Base-by-base conservation (phyloP, 2,797 vertebrate species). In the Australoheros facetus region DNA sequence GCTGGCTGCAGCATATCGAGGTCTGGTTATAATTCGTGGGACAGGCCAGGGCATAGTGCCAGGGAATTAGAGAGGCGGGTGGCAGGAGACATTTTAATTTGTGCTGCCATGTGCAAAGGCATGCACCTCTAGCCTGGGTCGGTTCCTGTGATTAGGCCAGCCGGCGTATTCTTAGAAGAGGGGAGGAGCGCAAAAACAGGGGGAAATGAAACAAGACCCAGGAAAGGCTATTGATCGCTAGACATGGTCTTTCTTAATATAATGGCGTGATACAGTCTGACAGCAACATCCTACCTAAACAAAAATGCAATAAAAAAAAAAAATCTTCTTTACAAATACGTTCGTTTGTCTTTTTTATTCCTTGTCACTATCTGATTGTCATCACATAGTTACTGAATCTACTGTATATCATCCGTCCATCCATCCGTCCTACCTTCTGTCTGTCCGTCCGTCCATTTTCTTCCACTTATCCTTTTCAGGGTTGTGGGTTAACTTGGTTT, bases 21-120 rank as follows among this genome's bases (percentile, higher is more conserved):
- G 91, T 87, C 91, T 87, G 89, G 79, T 87, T 93, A 91, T 95
- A 95, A 95, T 95, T 94, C 84, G 83, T 60, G 88, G 93, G 92
- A 93, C 91, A 87, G 92, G 87, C 89, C 85, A 39, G 87, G 91
- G 93, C 93, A 92, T 92, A 89, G 90, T 92, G 94, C 95, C 94
- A 94, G 92, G 87, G 95, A 95, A 95, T 96, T 96, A 96, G 93
- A 87, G 93, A 93, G 87, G 89, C 87, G 80, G 91, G 89, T 92
- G 85, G 93, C 93, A 89, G 92, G 94, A 95, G 94, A 92, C 90
- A 87, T 95, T 95, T 94, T 96, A 95, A 96, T 96, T 95, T 95
- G 95, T 91, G 93, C 94, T 94, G 92, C 95, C 94, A 95, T 95
- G 95, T 95, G 95, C 94, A 95, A 95, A 95, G 95, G 94, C 95